A percentile compares a stretch with the other conserved stretches of the same genome.
Evolutionary conservation across 2,797 vertebrate genomes (phyloP).

Genomic region (Molothrus ater): DNA sequence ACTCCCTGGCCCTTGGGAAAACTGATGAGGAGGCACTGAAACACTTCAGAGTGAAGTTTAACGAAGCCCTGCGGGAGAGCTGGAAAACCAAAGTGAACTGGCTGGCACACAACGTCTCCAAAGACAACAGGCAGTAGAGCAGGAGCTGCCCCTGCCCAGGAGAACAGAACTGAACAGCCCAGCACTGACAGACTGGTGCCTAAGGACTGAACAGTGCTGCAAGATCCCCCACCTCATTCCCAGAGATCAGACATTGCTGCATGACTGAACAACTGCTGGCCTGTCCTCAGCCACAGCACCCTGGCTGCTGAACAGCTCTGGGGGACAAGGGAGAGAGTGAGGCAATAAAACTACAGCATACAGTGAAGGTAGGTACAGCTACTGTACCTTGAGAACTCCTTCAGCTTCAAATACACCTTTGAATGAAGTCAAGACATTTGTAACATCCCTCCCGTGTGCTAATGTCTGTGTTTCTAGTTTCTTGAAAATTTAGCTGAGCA

Average conservation of each 20-base stretch:
- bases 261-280: neutral
- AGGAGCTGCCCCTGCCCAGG: neutral
- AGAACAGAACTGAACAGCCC: neutral
- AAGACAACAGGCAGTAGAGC: conserved; percentile 90
- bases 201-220: neutral
- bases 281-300: neutral
- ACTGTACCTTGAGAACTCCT: neutral
- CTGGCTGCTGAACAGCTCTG: neutral
- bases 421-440: neutral
- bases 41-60: conserved; percentile 97
- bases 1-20: conserved; percentile 93
- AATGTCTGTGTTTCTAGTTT: neutral
- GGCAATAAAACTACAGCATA: neutral
- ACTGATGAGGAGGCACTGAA: conserved; percentile 95
- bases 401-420: neutral
- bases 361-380: conserved; percentile 3
- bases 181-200: neutral
- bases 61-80: conserved; percentile 95
- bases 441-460: neutral
- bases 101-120: conserved; percentile 97
- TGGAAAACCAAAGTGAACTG: conserved; percentile 99
- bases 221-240: neutral
- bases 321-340: neutral
- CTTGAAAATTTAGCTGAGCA: neutral
- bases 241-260: neutral